Evolutionary conservation across 2,797 vertebrate genomes (phyloP).

Genomic region (Poecilia wingei): DNA sequence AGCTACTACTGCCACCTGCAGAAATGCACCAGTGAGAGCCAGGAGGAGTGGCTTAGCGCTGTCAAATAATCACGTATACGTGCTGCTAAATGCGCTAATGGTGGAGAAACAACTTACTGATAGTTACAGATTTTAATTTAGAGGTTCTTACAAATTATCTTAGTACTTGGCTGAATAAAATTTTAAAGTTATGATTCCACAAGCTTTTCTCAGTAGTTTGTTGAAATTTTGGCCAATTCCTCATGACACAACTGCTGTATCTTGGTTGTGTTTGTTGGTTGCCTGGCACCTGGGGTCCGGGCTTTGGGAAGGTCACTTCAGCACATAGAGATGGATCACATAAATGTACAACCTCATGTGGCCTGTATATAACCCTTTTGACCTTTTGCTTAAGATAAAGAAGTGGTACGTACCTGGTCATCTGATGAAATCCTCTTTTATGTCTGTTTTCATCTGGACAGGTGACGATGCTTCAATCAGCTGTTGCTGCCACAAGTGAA

Average conservation of each 20-base stretch:
- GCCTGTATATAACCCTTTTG: background rate
- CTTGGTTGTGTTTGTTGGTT: background rate
- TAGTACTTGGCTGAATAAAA: background rate
- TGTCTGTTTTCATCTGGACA: slow-evolving; percentile 28
- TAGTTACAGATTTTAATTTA: background rate
- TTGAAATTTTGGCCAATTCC: background rate
- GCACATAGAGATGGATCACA: background rate
- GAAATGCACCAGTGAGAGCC: no score
- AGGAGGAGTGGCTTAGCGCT: no score
- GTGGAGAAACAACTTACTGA: no score
- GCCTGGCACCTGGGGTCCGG: background rate
- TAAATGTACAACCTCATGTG: background rate
- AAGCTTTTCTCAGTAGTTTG: background rate
- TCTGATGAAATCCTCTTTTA: slow-evolving; percentile 1
- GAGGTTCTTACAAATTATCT: background rate
- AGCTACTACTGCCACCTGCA: no score
- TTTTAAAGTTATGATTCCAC: background rate
- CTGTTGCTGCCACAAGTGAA: slow-evolving; percentile 24
- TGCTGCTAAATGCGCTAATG: no score
- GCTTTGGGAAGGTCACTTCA: background rate
- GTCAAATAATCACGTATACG: no score
- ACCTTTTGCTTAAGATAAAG: no score
- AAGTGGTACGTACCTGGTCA: background rate
- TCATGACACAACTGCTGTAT: background rate
- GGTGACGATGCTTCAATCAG: slow-evolving; percentile 32